phyloP scores from a whole-genome alignment of 2,888 invertebrate genomes.

The Rhabditophanes sp. region DNA sequence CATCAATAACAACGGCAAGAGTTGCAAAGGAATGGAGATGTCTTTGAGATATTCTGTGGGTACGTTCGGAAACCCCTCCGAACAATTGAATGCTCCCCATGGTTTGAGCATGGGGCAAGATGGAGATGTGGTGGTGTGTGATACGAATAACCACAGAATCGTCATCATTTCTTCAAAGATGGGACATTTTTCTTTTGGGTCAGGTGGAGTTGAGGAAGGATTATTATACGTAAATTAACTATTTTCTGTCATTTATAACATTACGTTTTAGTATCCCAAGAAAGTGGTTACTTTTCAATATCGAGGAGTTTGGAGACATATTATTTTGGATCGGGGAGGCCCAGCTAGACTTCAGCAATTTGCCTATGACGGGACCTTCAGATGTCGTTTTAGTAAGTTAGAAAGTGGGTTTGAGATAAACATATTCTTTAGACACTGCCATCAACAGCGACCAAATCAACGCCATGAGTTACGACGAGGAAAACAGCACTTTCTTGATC shows the following conservation, averaged over 20 bases:
- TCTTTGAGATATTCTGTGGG: no score
- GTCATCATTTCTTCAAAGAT: constrained; percentile 14
- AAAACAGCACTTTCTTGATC: constrained; percentile 22
- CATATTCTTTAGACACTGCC: no score
- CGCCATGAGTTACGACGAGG: constrained; percentile 10
- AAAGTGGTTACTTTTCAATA: constrained; percentile 11
- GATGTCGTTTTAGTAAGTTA: constrained; percentile 10
- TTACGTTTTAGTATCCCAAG: constrained; percentile 11
- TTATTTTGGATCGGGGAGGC: constrained; percentile 13
- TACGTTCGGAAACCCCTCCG: no score
- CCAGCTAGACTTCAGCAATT: constrained; percentile 11
- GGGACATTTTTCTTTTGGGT: constrained; percentile 11
- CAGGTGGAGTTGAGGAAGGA: constrained; percentile 25
- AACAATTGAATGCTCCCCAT: constrained; percentile 34
- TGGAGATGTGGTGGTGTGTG: constrained; percentile 34
- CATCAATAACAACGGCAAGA: no score
- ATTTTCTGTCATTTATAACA: constrained; percentile 5
- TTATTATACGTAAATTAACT: constrained; percentile 19
- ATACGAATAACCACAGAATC: constrained; percentile 38
- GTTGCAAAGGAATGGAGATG: no score
- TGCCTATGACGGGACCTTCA: constrained; percentile 11
- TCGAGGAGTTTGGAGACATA: constrained; percentile 9
- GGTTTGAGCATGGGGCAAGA: constrained; percentile 31
- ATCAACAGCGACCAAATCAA: constrained; percentile 10
- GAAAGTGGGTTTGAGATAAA: constrained; percentile 1